Base-by-base conservation (phyloP, 2,797 vertebrate species). In the Bovichtus diacanthus region DNA sequence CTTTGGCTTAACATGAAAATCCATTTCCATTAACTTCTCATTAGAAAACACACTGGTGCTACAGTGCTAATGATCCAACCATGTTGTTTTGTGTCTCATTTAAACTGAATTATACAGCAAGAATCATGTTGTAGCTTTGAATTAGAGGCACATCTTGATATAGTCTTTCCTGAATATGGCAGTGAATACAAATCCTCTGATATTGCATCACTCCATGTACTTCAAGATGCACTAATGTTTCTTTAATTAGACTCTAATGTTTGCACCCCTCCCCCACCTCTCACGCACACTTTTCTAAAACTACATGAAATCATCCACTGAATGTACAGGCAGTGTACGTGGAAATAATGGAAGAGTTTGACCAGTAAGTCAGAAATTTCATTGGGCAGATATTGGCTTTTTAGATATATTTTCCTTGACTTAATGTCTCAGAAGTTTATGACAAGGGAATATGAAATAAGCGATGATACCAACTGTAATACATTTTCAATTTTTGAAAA, bases 21-120 rank as follows among this genome's bases (percentile, higher is more conserved):
- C 49, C 43, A 78, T 86, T 91, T 90, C 79, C 88, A 92, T 92
- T 91, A 88, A 83, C 86, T 85, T 80, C 73, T 91, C 90, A 91
- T 93, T 92, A 92, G 73, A 76, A 60, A 59, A 67, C 39, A 60
- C 10, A 64, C 21, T 36, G 39, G 34, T 44, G n/a, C 61, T 50
- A 58, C 61, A 74, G 31, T 76, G 67, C 60, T 88, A 92, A 86
- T 76, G 80, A 90, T 72, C 41, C 58, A 2, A 56, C 56, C 15
- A 50, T 59, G 67, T 80, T 85, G 59, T 76, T 85, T 69, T 64
- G 21, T 82, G 39, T 75, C 49, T 62, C 36, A 25, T 65, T 78
- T 61, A 38, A 63, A 72, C 69, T 63, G 66, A 82, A 85, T 82
- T 68, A 74, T 43, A 71, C 63, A 83, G 71, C 29, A 65, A 84